Conservation (phyloP, 2,888 invertebrate species). For the Minunthozetes semirufus region DNA sequence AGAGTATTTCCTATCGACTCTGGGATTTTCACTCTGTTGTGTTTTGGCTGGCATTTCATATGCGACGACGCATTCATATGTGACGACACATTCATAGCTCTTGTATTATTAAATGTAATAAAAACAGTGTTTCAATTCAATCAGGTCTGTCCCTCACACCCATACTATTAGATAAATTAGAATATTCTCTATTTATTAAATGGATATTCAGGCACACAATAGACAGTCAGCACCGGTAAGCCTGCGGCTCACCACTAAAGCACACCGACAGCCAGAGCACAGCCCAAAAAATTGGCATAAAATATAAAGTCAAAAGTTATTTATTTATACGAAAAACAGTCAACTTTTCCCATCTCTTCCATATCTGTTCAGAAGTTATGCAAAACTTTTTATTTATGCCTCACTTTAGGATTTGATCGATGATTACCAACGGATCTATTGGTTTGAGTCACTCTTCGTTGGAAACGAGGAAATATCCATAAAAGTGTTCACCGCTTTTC, state of each 20-base stretch:
- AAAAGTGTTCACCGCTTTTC: background rate
- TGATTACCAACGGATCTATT: slow-evolving; percentile 15
- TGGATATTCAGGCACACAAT: background rate
- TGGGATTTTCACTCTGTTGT: background rate
- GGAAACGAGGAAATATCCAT: slow-evolving; percentile 21
- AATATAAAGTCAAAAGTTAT: background rate
- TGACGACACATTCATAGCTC: slow-evolving; percentile 17
- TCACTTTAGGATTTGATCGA: slow-evolving; percentile 21
- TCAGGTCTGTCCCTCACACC: slow-evolving; percentile 10
- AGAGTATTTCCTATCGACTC: background rate
- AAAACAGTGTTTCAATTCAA: slow-evolving; percentile 1
- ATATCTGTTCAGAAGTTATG: background rate
- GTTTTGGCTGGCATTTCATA: background rate
- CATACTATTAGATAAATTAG: slow-evolving; percentile 32
- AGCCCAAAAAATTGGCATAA: background rate
- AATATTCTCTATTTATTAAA: slow-evolving; percentile 2
- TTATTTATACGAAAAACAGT: background rate
- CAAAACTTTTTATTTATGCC: background rate
- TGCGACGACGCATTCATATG: slow-evolving; percentile 23
- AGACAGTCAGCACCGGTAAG: background rate
- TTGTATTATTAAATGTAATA: slow-evolving; percentile 1
- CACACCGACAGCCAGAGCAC: background rate
- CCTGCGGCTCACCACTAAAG: slow-evolving; percentile 13
- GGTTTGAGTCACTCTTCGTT: background rate
- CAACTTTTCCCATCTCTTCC: background rate